Percentiles rank a stretch among this genome's conserved stretches.
Evolutionary conservation across 2,797 vertebrate species (phyloP).

Genomic region (Perodicticus potto): DNA sequence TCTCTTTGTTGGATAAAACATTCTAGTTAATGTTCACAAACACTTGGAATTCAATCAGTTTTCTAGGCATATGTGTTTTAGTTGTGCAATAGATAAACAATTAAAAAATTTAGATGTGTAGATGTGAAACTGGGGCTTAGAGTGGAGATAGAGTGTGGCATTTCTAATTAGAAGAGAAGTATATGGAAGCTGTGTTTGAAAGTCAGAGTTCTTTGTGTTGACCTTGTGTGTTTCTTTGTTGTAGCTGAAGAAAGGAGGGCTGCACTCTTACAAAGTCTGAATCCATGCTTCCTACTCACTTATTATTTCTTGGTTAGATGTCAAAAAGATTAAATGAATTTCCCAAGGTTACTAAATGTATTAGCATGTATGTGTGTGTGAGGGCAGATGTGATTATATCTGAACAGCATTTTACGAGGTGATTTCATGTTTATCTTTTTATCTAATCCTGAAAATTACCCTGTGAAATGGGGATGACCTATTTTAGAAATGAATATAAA

Average conservation of each 20-base stretch:
- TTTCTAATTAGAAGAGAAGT: not conserved
- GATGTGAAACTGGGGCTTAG: not conserved
- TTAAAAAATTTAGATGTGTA: not conserved
- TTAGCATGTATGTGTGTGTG: not conserved
- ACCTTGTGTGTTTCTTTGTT: not conserved
- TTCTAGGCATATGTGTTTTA: not conserved
- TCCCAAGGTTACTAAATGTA: not conserved
- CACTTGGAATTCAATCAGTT: conserved; percentile 32
- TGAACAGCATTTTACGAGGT: not conserved
- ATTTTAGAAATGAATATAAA: not conserved
- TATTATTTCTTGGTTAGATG: not conserved
- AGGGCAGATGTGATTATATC: not conserved
- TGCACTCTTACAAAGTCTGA: not conserved
- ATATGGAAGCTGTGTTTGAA: not conserved
- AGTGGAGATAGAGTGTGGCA: not conserved
- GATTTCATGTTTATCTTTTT: not conserved
- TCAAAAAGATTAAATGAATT: not conserved
- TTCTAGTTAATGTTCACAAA: not conserved
- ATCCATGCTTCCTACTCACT: not conserved
- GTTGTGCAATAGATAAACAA: not conserved
- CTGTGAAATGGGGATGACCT: not conserved
- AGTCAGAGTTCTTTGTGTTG: not conserved
- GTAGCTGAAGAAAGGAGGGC: not conserved
- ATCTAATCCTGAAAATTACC: conserved; percentile 27
- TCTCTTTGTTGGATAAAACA: not conserved